Evolutionary conservation across 1,140 invertebrate species (phyloP).

Genomic region (Rhynchophorus ferrugineus): DNA sequence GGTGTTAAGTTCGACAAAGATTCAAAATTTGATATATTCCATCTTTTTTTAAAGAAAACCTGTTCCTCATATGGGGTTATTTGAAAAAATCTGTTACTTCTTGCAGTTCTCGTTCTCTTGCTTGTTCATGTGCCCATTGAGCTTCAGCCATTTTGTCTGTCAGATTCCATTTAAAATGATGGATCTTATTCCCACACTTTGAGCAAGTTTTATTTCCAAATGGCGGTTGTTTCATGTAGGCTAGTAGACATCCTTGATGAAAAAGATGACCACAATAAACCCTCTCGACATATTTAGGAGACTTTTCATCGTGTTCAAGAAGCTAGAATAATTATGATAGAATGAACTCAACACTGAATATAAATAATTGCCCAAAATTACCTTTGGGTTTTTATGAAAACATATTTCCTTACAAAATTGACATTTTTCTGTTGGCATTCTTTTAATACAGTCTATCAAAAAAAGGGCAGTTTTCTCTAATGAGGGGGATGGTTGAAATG

Average conservation of each 20-base stretch:
- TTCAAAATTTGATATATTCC: too few species aligned
- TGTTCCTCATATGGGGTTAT: too few species aligned
- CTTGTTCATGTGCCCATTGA: constrained; percentile 72
- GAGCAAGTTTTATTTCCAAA: constrained; percentile 57
- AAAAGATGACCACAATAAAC: constrained; percentile 71
- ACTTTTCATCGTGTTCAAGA: constrained; percentile 49
- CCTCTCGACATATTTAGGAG: constrained; percentile 56
- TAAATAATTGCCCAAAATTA: constrained; percentile 26
- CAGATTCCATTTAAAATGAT: constrained; percentile 69
- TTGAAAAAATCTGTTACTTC: constrained; percentile 66
- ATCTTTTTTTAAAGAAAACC: too few species aligned
- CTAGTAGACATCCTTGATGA: constrained; percentile 64
- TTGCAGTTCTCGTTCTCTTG: constrained; percentile 61
- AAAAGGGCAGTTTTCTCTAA: constrained; percentile 54
- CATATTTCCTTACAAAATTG: constrained; percentile 55
- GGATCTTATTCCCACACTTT: constrained; percentile 56
- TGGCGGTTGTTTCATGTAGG: constrained; percentile 66
- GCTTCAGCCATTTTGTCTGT: constrained; percentile 64
- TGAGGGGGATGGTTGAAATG: constrained; percentile 56
- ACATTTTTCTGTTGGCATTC: constrained; percentile 55
- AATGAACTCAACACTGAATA: constrained; percentile 1
- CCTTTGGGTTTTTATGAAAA: constrained; percentile 53
- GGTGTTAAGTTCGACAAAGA: too few species aligned
- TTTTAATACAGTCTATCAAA: constrained; percentile 53
- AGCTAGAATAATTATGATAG: constrained; percentile 36